Evolutionary conservation across 2,888 invertebrate species (phyloP).

Genomic region (Crematogaster levior): DNA sequence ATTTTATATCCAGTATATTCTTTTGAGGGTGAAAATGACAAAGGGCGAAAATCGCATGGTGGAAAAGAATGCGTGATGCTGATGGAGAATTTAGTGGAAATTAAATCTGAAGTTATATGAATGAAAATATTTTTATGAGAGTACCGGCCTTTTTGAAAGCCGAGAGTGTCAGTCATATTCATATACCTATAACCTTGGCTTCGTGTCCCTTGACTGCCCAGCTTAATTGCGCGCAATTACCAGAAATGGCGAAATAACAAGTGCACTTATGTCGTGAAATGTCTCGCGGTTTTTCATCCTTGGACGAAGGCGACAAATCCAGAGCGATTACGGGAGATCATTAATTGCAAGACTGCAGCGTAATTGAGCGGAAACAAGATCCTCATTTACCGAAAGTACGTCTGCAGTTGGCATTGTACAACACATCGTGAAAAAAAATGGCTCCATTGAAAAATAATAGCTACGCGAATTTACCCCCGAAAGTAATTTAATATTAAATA

Average conservation of each 20-base stretch:
- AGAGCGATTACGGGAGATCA: slow-evolving; percentile 72
- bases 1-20: neutral
- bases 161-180: neutral
- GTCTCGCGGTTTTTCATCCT: slow-evolving; percentile 59
- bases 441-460: neutral
- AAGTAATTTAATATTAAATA: neutral
- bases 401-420: neutral
- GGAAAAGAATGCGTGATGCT: slow-evolving; percentile 5
- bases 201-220: slow-evolving; percentile 75
- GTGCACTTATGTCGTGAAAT: slow-evolving; percentile 71
- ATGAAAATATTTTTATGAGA: slow-evolving; percentile 38
- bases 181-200: neutral
- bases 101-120: slow-evolving; percentile 21
- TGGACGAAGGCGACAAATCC: slow-evolving; percentile 68
- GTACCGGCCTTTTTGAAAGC: neutral
- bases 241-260: slow-evolving; percentile 82
- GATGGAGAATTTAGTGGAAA: slow-evolving; percentile 10
- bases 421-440: neutral
- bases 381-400: slow-evolving; percentile 45
- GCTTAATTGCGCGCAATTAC: slow-evolving; percentile 82
- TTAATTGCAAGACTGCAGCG: slow-evolving; percentile 39
- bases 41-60: neutral
- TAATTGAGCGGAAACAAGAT: slow-evolving; percentile 64
- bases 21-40: slow-evolving; percentile 6
- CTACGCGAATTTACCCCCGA: neutral